Percentiles rank a stretch among this genome's conserved stretches.
These are phyloP conservation scores for Lophotis ruficrista DNA, from an alignment of 2,113 vertebrate genomes.

Conservation along the genomic window DNA sequence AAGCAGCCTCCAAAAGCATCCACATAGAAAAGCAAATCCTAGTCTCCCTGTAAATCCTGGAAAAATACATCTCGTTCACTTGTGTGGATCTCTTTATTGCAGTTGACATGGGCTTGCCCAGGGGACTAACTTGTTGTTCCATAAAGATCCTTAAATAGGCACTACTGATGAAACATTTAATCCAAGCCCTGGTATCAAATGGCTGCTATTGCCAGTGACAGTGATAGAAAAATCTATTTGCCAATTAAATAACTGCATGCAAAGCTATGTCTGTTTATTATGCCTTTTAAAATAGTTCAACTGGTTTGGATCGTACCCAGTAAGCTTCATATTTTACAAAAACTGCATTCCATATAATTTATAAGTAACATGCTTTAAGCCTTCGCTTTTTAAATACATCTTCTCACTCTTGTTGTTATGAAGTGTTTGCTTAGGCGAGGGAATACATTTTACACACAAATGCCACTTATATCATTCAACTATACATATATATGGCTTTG, in stretches of 20 bases:
- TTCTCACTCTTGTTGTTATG: constrained; percentile 42
- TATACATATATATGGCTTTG: not conserved
- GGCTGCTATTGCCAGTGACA: constrained; percentile 67
- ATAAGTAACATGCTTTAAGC: constrained; percentile 34
- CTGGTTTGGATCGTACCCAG: constrained; percentile 63
- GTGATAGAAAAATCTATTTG: constrained; percentile 73
- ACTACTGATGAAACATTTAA: constrained; percentile 78
- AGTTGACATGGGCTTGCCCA: constrained; percentile 74
- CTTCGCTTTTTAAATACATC: constrained; percentile 36
- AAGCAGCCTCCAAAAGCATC: constrained; percentile 38
- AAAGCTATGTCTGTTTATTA: constrained; percentile 62
- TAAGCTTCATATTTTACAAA: constrained; percentile 59
- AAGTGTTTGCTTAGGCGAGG: constrained; percentile 46
- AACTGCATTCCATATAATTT: constrained; percentile 33
- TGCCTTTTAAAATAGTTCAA: constrained; percentile 65
- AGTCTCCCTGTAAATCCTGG: constrained; percentile 51
- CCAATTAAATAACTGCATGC: constrained; percentile 74
- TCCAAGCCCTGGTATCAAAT: constrained; percentile 69
- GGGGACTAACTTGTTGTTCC: constrained; percentile 75
- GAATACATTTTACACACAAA: constrained; percentile 16
- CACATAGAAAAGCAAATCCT: not conserved
- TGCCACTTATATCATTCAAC: constrained; percentile 16
- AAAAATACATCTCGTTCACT: constrained; percentile 61
- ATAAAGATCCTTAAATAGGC: constrained; percentile 77
- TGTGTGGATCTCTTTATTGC: constrained; percentile 69